phyloP scores from a whole-genome alignment of 2,888 invertebrate species.

The Drosophila multiciliata region DNA sequence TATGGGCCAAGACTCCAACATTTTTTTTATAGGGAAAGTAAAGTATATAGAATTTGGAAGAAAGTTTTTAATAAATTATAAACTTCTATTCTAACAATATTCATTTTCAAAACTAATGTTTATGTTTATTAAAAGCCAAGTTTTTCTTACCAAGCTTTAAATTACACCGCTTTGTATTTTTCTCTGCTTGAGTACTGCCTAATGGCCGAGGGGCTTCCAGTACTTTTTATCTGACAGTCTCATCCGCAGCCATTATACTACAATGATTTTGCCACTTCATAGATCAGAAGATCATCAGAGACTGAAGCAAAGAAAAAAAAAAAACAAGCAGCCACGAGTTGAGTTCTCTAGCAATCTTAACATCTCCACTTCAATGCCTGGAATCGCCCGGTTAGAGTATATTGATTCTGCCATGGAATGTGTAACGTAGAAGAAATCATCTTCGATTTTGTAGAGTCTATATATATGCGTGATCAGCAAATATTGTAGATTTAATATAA shows the following conservation, averaged over 20 bases:
- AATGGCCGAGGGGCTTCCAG: conserved; percentile 1
- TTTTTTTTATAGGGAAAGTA: too few relatives aligned
- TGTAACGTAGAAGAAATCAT: neutral
- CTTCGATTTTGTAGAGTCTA: neutral
- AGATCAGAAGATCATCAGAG: conserved; percentile 60
- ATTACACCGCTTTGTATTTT: neutral
- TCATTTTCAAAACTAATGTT: neutral
- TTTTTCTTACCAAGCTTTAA: neutral
- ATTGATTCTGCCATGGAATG: neutral
- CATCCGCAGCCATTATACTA: conserved; percentile 42
- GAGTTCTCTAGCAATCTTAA: neutral
- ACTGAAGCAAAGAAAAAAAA: neutral
- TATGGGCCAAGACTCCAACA: too few relatives aligned
- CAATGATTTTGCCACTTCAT: conserved; percentile 74
- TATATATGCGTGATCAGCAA: neutral
- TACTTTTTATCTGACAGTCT: conserved; percentile 18
- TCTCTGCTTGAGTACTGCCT: neutral
- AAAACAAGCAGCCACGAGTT: neutral
- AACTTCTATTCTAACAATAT: neutral
- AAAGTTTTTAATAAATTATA: neutral
- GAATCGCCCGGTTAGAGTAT: neutral
- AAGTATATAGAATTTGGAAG: neutral
- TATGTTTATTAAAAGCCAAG: neutral
- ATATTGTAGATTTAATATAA: neutral
- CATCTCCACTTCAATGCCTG: neutral